Evolutionary conservation across 1,140 invertebrate species (phyloP).

Genomic region (Contarinia nasturtii): DNA sequence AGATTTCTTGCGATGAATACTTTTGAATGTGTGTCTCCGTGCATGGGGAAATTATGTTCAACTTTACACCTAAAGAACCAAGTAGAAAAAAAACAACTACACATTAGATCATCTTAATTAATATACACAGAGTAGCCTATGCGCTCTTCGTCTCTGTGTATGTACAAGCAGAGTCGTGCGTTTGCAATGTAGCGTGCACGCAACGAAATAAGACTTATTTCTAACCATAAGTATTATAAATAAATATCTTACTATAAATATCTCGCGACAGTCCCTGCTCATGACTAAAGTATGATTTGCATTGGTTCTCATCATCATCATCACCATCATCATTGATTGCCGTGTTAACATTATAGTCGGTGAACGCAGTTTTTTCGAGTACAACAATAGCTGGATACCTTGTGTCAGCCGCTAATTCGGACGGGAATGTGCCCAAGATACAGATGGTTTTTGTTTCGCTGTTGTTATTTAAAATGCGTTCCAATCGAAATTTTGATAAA

Average conservation of each 20-base stretch:
- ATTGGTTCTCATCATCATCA: conserved; percentile 3
- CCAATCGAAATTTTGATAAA: conserved; percentile 37
- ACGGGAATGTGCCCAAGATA: conserved; percentile 42
- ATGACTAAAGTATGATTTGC: conserved; percentile 36
- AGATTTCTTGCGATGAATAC: conserved; percentile 49
- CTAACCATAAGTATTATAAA: conserved; percentile 87
- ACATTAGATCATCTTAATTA: too few relatives aligned
- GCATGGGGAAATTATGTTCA: conserved; percentile 79
- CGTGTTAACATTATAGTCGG: conserved; percentile 35
- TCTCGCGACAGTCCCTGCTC: too few relatives aligned
- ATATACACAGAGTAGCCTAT: too few relatives aligned
- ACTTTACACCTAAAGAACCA: conserved; percentile 51
- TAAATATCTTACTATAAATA: too few relatives aligned
- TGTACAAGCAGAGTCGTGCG: too few relatives aligned
- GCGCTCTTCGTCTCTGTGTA: too few relatives aligned
- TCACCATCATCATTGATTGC: too few relatives aligned
- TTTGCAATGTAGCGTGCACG: too few relatives aligned
- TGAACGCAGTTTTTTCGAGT: conserved; percentile 71
- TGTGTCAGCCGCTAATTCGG: conserved; percentile 26
- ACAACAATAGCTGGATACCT: conserved; percentile 54
- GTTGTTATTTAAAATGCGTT: conserved; percentile 45
- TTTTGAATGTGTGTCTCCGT: conserved; percentile 81
- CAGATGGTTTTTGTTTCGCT: conserved; percentile 50
- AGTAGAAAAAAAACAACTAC: too few relatives aligned
- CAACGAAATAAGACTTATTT: too few relatives aligned